phyloP scores from a whole-genome alignment of 1,140 invertebrate genomes.

The Cheumatopsyche charites region DNA sequence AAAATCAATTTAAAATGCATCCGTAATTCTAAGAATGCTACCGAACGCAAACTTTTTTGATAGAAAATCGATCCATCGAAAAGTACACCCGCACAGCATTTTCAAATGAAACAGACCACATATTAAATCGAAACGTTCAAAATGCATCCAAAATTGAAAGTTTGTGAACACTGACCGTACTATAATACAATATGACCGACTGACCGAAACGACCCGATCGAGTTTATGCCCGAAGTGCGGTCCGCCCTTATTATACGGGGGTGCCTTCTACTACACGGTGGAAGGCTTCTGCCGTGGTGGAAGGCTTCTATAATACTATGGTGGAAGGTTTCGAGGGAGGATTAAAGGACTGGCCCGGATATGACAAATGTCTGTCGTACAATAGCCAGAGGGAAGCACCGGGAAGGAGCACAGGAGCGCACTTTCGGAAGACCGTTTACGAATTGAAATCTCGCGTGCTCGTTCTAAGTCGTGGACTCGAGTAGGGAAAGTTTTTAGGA shows the following conservation, averaged over 20 bases:
- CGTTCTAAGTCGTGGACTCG: not conserved
- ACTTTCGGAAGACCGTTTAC: not conserved
- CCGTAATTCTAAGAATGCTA: no score
- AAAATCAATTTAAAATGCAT: no score
- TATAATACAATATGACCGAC: no score
- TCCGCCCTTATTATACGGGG: constrained; percentile 25
- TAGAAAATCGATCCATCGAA: no score
- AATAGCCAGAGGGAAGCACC: constrained; percentile 6
- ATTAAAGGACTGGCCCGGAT: constrained; percentile 30
- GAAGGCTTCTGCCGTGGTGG: constrained; percentile 3
- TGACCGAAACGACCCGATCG: constrained; percentile 24
- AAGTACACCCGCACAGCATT: no score
- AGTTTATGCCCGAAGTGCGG: constrained; percentile 17
- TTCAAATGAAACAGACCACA: no score
- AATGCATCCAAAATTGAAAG: no score
- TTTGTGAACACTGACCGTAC: constrained; percentile 15
- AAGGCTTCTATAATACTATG: constrained; percentile 12
- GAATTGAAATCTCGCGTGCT: constrained; percentile 17
- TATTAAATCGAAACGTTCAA: no score
- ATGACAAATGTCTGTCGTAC: constrained; percentile 34
- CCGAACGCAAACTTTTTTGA: no score
- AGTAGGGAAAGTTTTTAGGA: no score
- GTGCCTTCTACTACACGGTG: not conserved
- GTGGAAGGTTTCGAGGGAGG: constrained; percentile 32
- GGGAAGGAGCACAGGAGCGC: not conserved